Evolutionary conservation across 1,140 invertebrate species (phyloP).

Genomic region (Daktulosphaira vitifoliae): DNA sequence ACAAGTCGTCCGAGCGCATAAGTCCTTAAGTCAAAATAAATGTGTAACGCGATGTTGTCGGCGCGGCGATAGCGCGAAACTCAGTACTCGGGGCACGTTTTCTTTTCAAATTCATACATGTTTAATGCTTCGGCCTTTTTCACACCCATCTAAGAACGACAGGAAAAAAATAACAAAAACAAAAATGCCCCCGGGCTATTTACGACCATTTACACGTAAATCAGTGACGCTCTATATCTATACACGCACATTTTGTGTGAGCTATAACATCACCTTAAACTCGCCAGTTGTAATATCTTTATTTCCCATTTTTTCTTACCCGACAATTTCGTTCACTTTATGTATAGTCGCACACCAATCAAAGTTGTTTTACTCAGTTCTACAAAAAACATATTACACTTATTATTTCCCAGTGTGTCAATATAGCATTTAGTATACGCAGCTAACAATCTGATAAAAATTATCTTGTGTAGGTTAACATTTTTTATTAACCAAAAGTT

Average conservation of each 20-base stretch:
- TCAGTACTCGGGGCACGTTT: slow-evolving; percentile 27
- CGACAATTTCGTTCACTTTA: neutral
- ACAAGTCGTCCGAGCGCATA: slow-evolving; percentile 33
- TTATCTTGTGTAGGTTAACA: too few relatives aligned
- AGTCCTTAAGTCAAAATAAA: slow-evolving; percentile 34
- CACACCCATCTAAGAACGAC: neutral
- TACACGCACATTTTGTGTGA: neutral
- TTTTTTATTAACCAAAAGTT: too few relatives aligned
- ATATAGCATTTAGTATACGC: too few relatives aligned
- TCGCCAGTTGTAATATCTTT: neutral
- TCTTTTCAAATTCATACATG: slow-evolving; percentile 30
- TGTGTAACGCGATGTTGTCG: slow-evolving; percentile 21
- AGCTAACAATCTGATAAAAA: too few relatives aligned
- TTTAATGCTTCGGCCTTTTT: slow-evolving; percentile 29
- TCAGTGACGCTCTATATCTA: neutral
- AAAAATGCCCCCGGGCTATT: slow-evolving; percentile 10
- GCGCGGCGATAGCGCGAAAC: neutral
- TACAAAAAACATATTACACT: too few relatives aligned
- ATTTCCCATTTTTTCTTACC: slow-evolving; percentile 7
- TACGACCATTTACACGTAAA: slow-evolving; percentile 27
- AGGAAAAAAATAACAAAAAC: slow-evolving; percentile 7
- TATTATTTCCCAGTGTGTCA: too few relatives aligned
- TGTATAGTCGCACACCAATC: too few relatives aligned
- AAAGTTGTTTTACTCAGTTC: too few relatives aligned
- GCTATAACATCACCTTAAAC: neutral